Evolutionary conservation across 2,113 vertebrate species (phyloP), one percentile per base, ranked within the genome.

Genomic region (Neolamprologus longior): DNA sequence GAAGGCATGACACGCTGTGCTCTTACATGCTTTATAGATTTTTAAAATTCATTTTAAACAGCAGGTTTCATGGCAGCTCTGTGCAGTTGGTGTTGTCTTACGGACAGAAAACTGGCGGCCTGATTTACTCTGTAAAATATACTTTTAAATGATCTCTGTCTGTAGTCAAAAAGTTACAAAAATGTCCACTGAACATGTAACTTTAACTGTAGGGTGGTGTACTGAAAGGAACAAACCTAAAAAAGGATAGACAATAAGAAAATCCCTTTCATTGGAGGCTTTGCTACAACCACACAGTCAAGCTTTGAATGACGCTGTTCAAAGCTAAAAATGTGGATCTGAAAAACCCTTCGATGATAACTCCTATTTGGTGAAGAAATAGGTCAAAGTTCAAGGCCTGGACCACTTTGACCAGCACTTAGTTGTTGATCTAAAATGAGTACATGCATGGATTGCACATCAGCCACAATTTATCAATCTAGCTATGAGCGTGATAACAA

Each of bases 381-480:
- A 12, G 53, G 53, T 54, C 53, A 54, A 55, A 55, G n/a, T 55
- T 55, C 21, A 55, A 55, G 53, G n/a, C 0, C 53, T 0, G 17
- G 50, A 0, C 50, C 0, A 55, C 53, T 55, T 55, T 55, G 53
- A 24, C 0, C 11, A 55, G 6, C 53, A 0, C 2, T 0, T 7
- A 24, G 53, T 13, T 0, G 0, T 7, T 55, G 21, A 55, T 0
- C 53, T 55, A 55, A 55, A 55, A 55, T 7, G 6, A 55, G 2
- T 7, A 55, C 53, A 4, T 55, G 11, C 21, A 55, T 55, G n/a
- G 4, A 24, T 55, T 55, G 53, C 53, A 55, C 2, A 55, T 55
- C 53, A 55, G 53, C 53, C 53, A 55, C 53, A 55, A 24, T 55
- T 55, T 13, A 55, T 55, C 53, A 24, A 13, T 55, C n/a, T 54